Evolutionary conservation across 2,888 invertebrate species (phyloP), one percentile per base, ranked within the genome.

Genomic region (Saturnia japonica): DNA sequence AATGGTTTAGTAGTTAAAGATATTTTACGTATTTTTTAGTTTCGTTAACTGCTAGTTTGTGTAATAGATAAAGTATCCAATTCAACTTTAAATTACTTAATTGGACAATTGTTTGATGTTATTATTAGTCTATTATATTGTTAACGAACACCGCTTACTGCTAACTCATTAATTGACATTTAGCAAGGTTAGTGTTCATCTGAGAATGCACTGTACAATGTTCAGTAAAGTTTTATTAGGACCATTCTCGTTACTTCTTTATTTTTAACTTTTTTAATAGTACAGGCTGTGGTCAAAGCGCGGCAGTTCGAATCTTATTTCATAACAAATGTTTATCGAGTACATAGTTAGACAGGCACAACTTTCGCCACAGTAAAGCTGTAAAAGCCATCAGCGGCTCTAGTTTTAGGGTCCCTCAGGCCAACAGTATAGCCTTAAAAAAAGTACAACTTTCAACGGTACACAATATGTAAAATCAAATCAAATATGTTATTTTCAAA

Each of bases 51-150:
- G 16, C 11, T 68, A n/a, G 47, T 47, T 54, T 4, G 45, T 22
- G 54, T n/a, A 51, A 68, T 19, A 14, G 34, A 45, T 19, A 54
- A 68, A 68, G 43, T 40, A 68, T 68, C 54, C 68, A 68, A 54
- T 71, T 71, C 45, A 68, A 47, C 12, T 70, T 70, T 70, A 51
- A 51, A 67, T 22, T 51, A 51, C 51, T 54, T 54, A 42, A 40
- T 47, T 62, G 71, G 68, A 62, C 71, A 71, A 71, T 64, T 71
- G 68, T 60, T 71, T 60, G 47, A 62, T 71, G 67, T 34, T 47
- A 71, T 45, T 47, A 71, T 68, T 64, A 54, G 22, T 47, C 62
- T 16, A 60, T 67, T 71, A 70, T 40, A 51, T 71, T 40, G 60
- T 68, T 68, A 62, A 68, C 40, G 40, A 68, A 64, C 62, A 42